Percentiles rank a stretch among this genome's conserved stretches.
phyloP scores from a whole-genome alignment of 2,113 vertebrate genomes.

The Neolamprologus variostigma region DNA sequence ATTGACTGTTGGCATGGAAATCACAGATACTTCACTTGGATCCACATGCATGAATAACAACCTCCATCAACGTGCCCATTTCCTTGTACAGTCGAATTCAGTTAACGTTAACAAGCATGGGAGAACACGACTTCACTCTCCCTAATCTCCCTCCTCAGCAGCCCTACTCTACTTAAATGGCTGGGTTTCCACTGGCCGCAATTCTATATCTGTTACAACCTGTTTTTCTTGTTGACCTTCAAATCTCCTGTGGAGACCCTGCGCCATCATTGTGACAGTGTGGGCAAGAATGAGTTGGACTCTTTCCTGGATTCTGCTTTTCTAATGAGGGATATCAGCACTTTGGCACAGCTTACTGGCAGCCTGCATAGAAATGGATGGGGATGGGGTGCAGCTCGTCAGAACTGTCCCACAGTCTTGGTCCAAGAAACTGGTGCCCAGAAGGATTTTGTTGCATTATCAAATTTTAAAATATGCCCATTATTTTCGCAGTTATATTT shows the following conservation, averaged over 20 bases:
- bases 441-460: constrained; percentile 60
- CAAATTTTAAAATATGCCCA: constrained; percentile 60
- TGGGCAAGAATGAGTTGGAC: constrained; percentile 53
- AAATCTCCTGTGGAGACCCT: constrained; percentile 48
- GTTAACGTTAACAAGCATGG: constrained; percentile 43
- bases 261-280: constrained; percentile 44
- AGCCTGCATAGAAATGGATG: constrained; percentile 55
- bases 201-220: constrained; percentile 38
- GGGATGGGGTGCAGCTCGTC: constrained; percentile 41
- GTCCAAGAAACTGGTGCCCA: constrained; percentile 54
- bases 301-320: constrained; percentile 65
- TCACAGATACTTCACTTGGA: constrained; percentile 28
- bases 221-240: constrained; percentile 58
- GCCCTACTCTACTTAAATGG: constrained; percentile 22
- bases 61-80: constrained; percentile 35
- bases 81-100: constrained; percentile 24
- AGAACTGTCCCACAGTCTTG: constrained; percentile 43
- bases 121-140: background rate
- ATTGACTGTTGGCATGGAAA: constrained; percentile 24
- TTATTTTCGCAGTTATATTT: constrained; percentile 59
- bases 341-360: constrained; percentile 69
- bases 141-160: constrained; percentile 2
- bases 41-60: constrained; percentile 14
- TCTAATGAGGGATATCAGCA: constrained; percentile 70
- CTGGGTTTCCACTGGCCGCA: background rate